Conservation (phyloP, 2,888 invertebrate genomes). For the Apodemia duryi region DNA sequence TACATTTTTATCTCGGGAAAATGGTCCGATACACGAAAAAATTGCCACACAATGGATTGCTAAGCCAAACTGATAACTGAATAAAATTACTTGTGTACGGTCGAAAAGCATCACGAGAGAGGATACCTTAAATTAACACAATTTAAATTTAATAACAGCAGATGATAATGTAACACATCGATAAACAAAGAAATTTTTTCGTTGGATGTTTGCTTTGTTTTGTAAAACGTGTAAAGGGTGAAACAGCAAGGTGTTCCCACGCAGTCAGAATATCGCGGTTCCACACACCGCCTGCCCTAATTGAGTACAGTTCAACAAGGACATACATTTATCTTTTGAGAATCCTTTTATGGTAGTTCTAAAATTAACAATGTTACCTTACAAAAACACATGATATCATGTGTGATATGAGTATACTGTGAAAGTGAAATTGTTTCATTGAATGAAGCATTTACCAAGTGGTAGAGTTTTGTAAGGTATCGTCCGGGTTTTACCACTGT, state of each 20-base stretch:
- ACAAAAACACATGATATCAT: background rate
- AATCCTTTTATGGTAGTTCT: background rate
- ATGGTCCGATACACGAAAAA: no score
- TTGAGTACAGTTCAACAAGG: constrained; percentile 42
- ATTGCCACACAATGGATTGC: no score
- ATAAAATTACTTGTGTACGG: background rate
- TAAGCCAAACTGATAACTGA: no score
- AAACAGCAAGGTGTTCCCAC: constrained; percentile 60
- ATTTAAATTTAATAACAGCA: background rate
- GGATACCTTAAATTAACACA: background rate
- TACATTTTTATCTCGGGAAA: no score
- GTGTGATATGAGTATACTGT: no score
- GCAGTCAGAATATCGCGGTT: constrained; percentile 57
- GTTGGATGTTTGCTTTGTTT: constrained; percentile 29
- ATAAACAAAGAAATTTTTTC: constrained; percentile 21
- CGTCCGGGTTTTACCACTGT: no score
- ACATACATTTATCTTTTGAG: constrained; percentile 15
- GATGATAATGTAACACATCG: constrained; percentile 10
- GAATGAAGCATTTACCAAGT: no score
- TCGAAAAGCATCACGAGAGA: background rate
- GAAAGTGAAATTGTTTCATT: no score
- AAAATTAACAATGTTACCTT: background rate
- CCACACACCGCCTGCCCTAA: constrained; percentile 70
- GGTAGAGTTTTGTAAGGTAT: no score
- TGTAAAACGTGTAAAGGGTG: constrained; percentile 48